Conservation (phyloP, 2,113 vertebrate genomes). For the Saiga tatarica region DNA sequence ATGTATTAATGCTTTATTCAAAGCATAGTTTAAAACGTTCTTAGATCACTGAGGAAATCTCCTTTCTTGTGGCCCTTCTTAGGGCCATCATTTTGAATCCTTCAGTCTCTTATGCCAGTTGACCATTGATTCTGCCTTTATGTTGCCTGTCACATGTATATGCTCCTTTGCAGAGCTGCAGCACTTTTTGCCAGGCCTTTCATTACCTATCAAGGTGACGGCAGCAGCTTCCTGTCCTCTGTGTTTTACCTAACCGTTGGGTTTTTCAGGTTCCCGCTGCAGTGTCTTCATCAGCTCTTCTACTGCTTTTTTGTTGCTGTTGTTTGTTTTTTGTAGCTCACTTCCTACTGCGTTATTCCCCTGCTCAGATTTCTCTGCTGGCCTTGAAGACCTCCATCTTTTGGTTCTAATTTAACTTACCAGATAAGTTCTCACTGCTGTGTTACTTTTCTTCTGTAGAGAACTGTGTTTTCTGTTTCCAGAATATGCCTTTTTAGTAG, state of each 20-base stretch:
- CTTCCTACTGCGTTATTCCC: not conserved
- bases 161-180: not conserved
- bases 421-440: not conserved
- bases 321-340: not conserved
- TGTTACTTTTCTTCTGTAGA: not conserved
- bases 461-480: not conserved
- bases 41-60: not conserved
- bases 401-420: not conserved
- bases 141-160: not conserved
- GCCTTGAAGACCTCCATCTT: not conserved
- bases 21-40: conserved; percentile 24
- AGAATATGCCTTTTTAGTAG: not conserved
- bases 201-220: not conserved
- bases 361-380: not conserved
- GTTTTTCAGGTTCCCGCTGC: not conserved
- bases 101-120: not conserved
- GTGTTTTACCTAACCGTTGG: not conserved
- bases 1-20: not conserved
- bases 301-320: not conserved
- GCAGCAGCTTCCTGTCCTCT: not conserved
- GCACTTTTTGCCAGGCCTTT: not conserved
- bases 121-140: not conserved
- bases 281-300: not conserved
- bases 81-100: not conserved
- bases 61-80: not conserved